These are phyloP conservation scores for Philaethria dido DNA, from an alignment of 2,888 invertebrate genomes.

Conservation along the genomic window DNA sequence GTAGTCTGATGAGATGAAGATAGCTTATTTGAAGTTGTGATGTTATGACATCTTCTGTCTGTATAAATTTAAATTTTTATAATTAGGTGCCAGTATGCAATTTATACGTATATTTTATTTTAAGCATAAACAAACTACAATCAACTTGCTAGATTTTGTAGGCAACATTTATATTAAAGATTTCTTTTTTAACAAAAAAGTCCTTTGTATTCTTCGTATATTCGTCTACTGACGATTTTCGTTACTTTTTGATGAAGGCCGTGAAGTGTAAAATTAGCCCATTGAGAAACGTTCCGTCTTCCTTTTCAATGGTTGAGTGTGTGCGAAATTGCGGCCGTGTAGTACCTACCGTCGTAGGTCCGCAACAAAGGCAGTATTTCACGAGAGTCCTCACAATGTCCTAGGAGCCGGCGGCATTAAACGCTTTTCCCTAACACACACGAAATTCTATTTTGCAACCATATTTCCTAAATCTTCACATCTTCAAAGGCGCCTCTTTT, in stretches of 20 bases:
- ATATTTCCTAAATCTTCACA: slow-evolving; percentile 21
- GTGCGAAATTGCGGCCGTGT: slow-evolving; percentile 51
- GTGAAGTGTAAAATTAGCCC: slow-evolving; percentile 62
- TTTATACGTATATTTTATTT: not conserved
- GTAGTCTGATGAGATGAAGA: slow-evolving; percentile 23
- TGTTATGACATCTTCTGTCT: not conserved
- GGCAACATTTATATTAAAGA: not conserved
- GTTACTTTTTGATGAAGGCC: slow-evolving; percentile 43
- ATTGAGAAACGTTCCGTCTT: slow-evolving; percentile 54
- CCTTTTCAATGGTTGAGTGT: slow-evolving; percentile 49
- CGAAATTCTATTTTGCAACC: slow-evolving; percentile 26
- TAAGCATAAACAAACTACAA: not conserved
- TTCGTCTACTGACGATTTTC: slow-evolving; percentile 31
- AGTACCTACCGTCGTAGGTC: slow-evolving; percentile 44
- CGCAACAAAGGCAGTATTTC: slow-evolving; percentile 46
- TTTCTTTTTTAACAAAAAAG: not conserved
- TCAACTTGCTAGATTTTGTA: not conserved
- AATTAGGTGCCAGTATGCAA: not conserved
- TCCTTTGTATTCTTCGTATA: too few species aligned
- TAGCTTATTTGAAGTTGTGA: slow-evolving; percentile 17
- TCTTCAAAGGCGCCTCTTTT: not conserved
- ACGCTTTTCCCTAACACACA: slow-evolving; percentile 36
- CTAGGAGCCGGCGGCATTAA: slow-evolving; percentile 41
- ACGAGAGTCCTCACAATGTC: slow-evolving; percentile 39
- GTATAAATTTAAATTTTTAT: not conserved